Base-by-base conservation (phyloP, 2,113 vertebrate genomes). In the Periophthalmodon schlosseri region DNA sequence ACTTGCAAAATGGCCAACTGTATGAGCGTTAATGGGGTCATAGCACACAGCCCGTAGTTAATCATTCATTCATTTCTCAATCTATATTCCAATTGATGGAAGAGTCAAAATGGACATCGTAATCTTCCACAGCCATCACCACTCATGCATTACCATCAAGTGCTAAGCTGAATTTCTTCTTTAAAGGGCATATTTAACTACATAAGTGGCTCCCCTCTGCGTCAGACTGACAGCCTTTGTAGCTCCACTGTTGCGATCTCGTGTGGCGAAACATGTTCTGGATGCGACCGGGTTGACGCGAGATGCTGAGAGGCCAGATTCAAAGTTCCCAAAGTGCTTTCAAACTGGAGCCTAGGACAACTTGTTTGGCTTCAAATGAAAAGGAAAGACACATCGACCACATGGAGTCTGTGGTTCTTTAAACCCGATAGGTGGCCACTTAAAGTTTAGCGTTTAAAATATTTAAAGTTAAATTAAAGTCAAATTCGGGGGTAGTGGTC, bases 141-240 rank as follows among this genome's bases (percentile, higher is more conserved):
- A 34, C 8, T 75, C 24, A 21, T 57, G 66, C 64, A 68, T 82
- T 60, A 70, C 77, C 49, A 83, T 78, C 61, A 80, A 65, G 76
- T n/a, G 24, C 52, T 36, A 50, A 72, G 68, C 75, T 71, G 18
- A 79, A 63, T 74, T 47, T 18, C 18, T 68, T 79, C 72, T 82
- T 81, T 72, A 76, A 87, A 88, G 81, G 74, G 84, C 68, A 83
- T 87, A 75, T 76, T 85, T 79, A 83, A 83, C 69, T 56, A 77
- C 60, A 1, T 47, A 66, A 54, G 76, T 75, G 78, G 63, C 81
- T 83, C 58, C 63, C 63, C 50, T 72, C 70, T 39, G 63, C 49
- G 65, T 3, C 15, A 33, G 61, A 73, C 50, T 65, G 65, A 80
- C 70, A 64, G 72, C 15, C 1, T 70, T 70, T 68, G 46, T 65